A percentile compares a stretch with the other conserved stretches of the same genome.
Evolutionary conservation across 2,888 invertebrate species (phyloP).

Genomic region (Tetanocera ferruginea): DNA sequence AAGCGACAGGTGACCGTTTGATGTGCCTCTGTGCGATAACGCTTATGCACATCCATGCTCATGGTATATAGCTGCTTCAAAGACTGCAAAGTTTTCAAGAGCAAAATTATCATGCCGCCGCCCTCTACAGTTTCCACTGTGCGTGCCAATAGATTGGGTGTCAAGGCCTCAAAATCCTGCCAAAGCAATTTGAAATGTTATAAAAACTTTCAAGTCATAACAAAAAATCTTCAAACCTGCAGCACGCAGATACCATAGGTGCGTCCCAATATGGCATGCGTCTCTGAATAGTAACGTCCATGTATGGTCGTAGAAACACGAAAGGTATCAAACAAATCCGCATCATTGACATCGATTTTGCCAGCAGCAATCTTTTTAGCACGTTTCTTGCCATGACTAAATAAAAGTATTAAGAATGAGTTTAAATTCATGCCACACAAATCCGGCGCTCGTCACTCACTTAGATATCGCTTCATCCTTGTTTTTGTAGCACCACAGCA

Average conservation of each 20-base stretch:
- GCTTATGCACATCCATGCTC: slow-evolving; percentile 98
- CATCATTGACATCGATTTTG: slow-evolving; percentile 90
- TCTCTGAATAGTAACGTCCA: slow-evolving; percentile 97
- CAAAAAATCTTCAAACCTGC: slow-evolving; percentile 70
- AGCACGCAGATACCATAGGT: slow-evolving; percentile 96
- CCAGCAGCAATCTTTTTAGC: slow-evolving; percentile 94
- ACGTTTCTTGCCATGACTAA: slow-evolving; percentile 90
- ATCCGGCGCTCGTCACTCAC: slow-evolving; percentile 67
- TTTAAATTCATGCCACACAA: not conserved
- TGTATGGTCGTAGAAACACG: slow-evolving; percentile 96
- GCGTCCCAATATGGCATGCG: slow-evolving; percentile 96
- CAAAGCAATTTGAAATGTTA: not conserved
- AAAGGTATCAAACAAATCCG: slow-evolving; percentile 96
- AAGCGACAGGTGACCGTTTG: slow-evolving; percentile 92
- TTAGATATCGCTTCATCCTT: slow-evolving; percentile 89
- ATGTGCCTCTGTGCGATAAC: slow-evolving; percentile 93
- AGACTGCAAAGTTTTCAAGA: slow-evolving; percentile 88
- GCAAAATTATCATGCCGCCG: slow-evolving; percentile 90
- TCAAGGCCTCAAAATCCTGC: slow-evolving; percentile 95
- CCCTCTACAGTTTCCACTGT: slow-evolving; percentile 99
- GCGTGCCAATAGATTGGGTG: slow-evolving; percentile 95
- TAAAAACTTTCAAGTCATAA: not conserved
- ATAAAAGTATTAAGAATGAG: slow-evolving; percentile 25
- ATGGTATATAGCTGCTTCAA: slow-evolving; percentile 95
- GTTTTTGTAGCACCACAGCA: slow-evolving; percentile 99